Percentiles rank a stretch among this genome's conserved stretches.
phyloP scores from a whole-genome alignment of 64 coral and sea anemone species.

The Porites australiensis region DNA sequence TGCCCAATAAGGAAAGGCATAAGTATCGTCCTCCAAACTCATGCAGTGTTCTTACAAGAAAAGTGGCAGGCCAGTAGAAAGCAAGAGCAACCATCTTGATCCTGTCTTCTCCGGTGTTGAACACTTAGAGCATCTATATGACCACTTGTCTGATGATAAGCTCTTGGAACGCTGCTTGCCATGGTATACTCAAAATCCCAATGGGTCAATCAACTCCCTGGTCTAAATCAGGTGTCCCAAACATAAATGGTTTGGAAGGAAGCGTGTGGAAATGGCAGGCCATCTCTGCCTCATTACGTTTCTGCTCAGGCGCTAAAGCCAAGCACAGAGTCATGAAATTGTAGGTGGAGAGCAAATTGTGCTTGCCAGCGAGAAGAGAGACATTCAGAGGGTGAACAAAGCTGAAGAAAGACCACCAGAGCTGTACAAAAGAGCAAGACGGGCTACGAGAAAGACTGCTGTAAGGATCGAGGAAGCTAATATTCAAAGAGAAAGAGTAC shows the following conservation, averaged over 20 bases:
- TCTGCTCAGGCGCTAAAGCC: background rate
- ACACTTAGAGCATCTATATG: no score
- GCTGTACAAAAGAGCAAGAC: background rate
- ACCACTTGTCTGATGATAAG: conserved; percentile 1
- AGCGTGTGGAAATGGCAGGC: conserved; percentile 27
- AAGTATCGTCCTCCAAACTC: no score
- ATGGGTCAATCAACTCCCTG: conserved; percentile 11
- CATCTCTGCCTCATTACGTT: conserved; percentile 17
- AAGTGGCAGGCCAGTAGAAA: no score
- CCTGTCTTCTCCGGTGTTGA: no score
- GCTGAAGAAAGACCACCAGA: conserved; percentile 5
- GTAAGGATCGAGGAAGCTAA: conserved; percentile 4
- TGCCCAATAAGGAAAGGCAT: no score
- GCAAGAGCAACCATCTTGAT: no score
- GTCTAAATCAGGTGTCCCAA: background rate
- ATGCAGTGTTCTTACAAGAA: no score
- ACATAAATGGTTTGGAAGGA: background rate
- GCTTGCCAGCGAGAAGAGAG: background rate
- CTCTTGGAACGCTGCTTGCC: conserved; percentile 1
- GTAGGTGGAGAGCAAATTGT: background rate
- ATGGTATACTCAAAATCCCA: conserved; percentile 1
- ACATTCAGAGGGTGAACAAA: conserved; percentile 4
- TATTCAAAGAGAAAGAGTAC: conserved; percentile 4
- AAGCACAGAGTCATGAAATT: background rate
- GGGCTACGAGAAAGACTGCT: background rate